Base-by-base conservation (phyloP, 2,113 vertebrate species). In the Brachyhypopomus gauderio region DNA sequence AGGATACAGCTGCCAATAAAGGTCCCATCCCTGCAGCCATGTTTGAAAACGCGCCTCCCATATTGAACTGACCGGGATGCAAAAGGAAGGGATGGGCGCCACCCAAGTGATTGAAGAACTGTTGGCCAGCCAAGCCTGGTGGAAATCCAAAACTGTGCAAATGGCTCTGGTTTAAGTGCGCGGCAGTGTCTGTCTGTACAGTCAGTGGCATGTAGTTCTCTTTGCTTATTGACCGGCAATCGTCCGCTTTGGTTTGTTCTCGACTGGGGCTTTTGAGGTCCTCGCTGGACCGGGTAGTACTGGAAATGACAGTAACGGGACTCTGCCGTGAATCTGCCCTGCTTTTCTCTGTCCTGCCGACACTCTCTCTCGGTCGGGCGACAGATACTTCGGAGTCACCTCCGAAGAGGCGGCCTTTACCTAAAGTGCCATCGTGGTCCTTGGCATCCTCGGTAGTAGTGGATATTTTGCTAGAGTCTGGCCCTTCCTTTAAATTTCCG, bases 1-100 rank as follows among this genome's bases (percentile, higher is more conserved):
- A 90, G 4, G 98, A 98, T 83, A 98, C 96, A 0, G 97, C 96
- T 75, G 97, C 97, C 85, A 99, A 87, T 70, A 98, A 88, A 0
- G 97, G 97, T 6, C 95, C 96, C 96, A 99, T 97, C 22, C 96
- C 98, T 2, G 95, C 94, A 14, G 95, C 95, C 96, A 98, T 96
- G 83, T 96, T 94, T 78, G 96, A 95, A 92, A 99, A 98, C 0
- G 98, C 96, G 0, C 96, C 93, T 16, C 98, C 97, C 95, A 99
- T 96, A 88, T 95, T 95, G 85, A 99, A 98, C 94, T 98, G 97
- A 81, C 97, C 76, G 2, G 97, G 97, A 90, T 98, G 97, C 86
- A 98, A 90, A 79, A 99, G 95, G 73, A 99, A 94, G 3, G 97
- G 97, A 72, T 97, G 97, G 81, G 96, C 95, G 3, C 94, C 94